Percentiles rank a stretch among this genome's conserved stretches.
These are phyloP conservation scores for Mycteria americana DNA, from an alignment of 2,797 vertebrate genomes.

Conservation along the genomic window DNA sequence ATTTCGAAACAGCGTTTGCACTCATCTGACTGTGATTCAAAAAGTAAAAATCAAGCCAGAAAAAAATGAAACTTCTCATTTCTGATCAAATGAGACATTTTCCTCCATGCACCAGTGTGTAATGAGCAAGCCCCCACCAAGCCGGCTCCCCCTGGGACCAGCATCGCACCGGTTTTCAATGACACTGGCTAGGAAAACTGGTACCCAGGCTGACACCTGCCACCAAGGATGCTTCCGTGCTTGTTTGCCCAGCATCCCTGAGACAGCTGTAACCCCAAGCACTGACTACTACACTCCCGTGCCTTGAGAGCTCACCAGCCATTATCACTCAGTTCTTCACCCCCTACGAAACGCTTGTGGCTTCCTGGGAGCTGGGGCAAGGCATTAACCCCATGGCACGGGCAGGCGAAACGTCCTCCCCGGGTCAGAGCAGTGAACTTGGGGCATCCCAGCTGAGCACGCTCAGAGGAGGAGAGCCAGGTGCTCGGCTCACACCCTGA, in stretches of 20 bases:
- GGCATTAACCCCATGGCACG: fast-evolving
- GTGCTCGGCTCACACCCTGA: neutral
- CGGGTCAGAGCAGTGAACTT: fast-evolving
- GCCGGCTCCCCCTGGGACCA: neutral
- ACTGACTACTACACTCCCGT: fast-evolving
- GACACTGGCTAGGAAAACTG: fast-evolving
- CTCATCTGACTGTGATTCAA: neutral
- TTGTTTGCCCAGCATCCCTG: neutral
- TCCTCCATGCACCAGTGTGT: neutral
- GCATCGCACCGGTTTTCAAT: neutral
- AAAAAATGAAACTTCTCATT: neutral
- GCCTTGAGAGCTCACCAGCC: neutral
- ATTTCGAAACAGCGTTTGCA: neutral
- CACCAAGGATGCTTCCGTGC: neutral
- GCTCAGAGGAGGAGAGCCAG: neutral
- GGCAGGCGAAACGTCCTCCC: fast-evolving
- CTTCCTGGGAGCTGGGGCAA: neutral
- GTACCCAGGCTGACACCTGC: neutral
- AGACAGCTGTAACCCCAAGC: fast-evolving
- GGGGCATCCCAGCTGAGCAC: no score
- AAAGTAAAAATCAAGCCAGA: constrained; percentile 1
- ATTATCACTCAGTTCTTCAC: fast-evolving
- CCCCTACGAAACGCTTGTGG: fast-evolving
- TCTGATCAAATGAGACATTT: neutral
- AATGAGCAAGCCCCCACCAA: neutral